Conservation (phyloP, 2,888 invertebrate genomes). For the Hypselothyrea guttata region DNA sequence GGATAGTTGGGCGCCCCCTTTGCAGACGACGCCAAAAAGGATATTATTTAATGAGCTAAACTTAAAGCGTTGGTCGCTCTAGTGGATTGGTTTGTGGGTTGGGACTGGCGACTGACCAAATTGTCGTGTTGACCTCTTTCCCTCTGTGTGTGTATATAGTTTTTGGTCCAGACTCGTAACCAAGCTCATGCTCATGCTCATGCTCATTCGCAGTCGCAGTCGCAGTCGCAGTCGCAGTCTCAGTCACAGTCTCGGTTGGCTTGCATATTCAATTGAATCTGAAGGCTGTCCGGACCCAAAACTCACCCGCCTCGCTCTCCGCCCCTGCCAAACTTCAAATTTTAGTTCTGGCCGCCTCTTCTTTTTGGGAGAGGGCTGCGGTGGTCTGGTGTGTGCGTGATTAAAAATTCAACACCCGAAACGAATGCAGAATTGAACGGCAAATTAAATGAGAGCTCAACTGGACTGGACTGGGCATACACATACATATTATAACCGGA, state of each 20-base stretch:
- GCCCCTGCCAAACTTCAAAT: not conserved
- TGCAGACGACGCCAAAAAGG: conserved; percentile 54
- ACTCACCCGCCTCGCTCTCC: conserved; percentile 6
- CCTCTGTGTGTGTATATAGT: conserved; percentile 4
- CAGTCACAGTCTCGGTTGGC: conserved; percentile 39
- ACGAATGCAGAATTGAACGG: conserved; percentile 79
- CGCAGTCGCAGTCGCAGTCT: conserved; percentile 27
- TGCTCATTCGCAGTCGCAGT: conserved; percentile 3
- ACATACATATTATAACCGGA: not conserved
- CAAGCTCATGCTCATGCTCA: conserved; percentile 13
- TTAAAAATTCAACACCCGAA: conserved; percentile 80
- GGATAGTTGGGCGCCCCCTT: conserved; percentile 4
- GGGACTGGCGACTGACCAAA: conserved; percentile 61
- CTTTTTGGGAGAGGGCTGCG: conserved; percentile 46
- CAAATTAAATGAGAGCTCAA: conserved; percentile 76
- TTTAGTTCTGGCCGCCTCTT: conserved; percentile 4
- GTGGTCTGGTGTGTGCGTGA: conserved; percentile 72
- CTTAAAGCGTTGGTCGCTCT: conserved; percentile 64
- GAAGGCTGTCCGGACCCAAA: conserved; percentile 25
- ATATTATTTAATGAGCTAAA: conserved; percentile 81
- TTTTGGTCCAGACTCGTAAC: conserved; percentile 38
- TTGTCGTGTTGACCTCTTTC: conserved; percentile 76
- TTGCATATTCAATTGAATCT: conserved; percentile 62
- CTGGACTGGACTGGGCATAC: conserved; percentile 19
- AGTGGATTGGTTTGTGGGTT: conserved; percentile 38